Percentiles rank a stretch among this genome's conserved stretches.
These are phyloP conservation scores for Ptilonorhynchus violaceus DNA, from an alignment of 2,113 vertebrate genomes.

Conservation along the genomic window DNA sequence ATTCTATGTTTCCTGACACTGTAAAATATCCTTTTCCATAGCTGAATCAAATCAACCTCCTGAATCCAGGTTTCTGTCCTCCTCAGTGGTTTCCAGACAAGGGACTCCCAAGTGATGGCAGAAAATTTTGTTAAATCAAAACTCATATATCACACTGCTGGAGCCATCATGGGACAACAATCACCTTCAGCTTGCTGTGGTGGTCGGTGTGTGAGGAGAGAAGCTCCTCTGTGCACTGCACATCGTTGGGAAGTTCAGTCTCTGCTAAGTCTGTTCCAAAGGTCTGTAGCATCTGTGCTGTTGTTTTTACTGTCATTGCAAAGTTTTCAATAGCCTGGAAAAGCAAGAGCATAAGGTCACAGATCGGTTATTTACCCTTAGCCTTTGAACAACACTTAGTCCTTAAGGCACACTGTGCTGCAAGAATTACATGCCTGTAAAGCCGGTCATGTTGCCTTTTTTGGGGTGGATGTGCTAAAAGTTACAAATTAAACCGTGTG, in stretches of 20 bases:
- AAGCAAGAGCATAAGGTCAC: background rate
- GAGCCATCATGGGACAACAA: background rate
- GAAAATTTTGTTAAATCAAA: background rate
- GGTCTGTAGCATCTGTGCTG: constrained; percentile 88
- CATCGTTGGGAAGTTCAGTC: constrained; percentile 88
- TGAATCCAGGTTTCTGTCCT: background rate
- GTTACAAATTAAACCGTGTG: background rate
- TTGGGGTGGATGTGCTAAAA: background rate
- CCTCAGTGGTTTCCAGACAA: background rate
- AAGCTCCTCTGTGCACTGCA: constrained; percentile 87
- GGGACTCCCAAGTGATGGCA: background rate
- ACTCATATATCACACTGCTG: background rate
- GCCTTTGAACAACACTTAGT: background rate
- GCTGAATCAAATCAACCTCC: background rate
- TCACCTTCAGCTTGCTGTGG: constrained; percentile 84
- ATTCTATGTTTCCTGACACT: background rate
- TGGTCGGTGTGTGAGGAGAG: constrained; percentile 81
- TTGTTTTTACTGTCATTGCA: constrained; percentile 91
- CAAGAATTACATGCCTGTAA: background rate
- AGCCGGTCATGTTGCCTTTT: background rate
- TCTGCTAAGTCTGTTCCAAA: constrained; percentile 87
- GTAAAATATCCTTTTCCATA: background rate
- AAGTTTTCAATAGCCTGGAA: constrained; percentile 94
- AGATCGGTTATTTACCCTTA: background rate
- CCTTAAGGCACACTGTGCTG: background rate